These are phyloP conservation scores for Discoglossus pictus DNA, from an alignment of 2,797 vertebrate genomes.

Conservation along the genomic window DNA sequence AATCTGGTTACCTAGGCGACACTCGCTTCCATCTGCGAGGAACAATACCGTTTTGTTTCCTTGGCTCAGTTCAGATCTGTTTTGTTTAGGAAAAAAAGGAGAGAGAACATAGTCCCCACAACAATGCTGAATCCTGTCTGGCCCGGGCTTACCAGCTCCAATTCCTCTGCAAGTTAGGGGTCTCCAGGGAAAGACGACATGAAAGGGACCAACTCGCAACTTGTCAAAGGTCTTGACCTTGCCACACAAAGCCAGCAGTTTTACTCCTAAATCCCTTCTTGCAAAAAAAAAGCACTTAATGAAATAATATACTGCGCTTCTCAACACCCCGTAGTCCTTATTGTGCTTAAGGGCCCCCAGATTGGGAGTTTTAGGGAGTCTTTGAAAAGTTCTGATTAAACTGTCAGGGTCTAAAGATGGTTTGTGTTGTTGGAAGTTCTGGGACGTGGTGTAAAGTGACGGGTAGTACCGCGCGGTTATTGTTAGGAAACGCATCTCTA, in stretches of 20 bases:
- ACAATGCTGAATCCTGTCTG: slow-evolving; percentile 94
- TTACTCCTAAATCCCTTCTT: slow-evolving; percentile 82
- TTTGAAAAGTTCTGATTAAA: slow-evolving; percentile 60
- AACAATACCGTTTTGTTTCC: slow-evolving; percentile 99
- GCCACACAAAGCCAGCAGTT: slow-evolving; percentile 86
- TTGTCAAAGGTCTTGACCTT: slow-evolving; percentile 90
- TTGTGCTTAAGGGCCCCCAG: slow-evolving; percentile 58
- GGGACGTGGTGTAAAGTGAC: too few species aligned
- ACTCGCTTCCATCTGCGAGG: slow-evolving; percentile 99
- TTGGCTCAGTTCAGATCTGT: slow-evolving; percentile 98
- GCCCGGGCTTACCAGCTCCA: slow-evolving; percentile 72
- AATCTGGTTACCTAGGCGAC: slow-evolving; percentile 99
- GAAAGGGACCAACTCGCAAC: slow-evolving; percentile 78
- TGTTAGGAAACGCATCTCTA: too few species aligned
- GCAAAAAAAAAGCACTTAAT: slow-evolving; percentile 91
- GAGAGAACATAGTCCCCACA: slow-evolving; percentile 77
- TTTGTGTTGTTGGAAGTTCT: too few species aligned
- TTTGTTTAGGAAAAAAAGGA: slow-evolving; percentile 74
- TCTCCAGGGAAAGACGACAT: slow-evolving; percentile 73
- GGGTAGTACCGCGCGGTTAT: too few species aligned
- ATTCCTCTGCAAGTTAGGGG: slow-evolving; percentile 75
- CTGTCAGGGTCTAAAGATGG: slow-evolving; percentile 46
- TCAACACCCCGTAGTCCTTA: slow-evolving; percentile 64
- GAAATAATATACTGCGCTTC: slow-evolving; percentile 90
- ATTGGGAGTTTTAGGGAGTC: slow-evolving; percentile 59